Conservation (phyloP, 1,140 invertebrate genomes). For the Saccostrea cuccullata region DNA sequence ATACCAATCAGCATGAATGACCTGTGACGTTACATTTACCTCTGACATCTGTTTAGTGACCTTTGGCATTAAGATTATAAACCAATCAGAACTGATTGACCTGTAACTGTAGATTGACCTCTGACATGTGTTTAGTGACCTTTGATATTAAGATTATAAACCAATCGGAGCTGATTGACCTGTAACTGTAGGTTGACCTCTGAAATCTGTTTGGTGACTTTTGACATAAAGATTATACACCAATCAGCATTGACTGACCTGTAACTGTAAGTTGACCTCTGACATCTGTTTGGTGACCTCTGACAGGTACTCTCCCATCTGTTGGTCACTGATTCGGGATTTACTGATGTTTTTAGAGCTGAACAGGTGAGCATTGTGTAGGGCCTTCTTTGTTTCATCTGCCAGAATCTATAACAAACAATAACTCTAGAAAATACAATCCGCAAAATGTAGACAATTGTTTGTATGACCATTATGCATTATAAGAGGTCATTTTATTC, state of each 20-base stretch:
- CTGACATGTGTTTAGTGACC: not conserved
- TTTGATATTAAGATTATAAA: not conserved
- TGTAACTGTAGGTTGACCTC: not conserved
- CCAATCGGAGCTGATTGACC: not conserved
- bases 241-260: conserved; percentile 61
- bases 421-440: no score
- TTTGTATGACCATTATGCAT: no score
- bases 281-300: conserved; percentile 60
- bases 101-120: not conserved
- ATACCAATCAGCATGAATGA: not conserved
- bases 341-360: conserved; percentile 52
- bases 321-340: conserved; percentile 56
- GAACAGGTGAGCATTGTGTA: conserved; percentile 61
- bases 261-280: conserved; percentile 63
- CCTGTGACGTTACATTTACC: not conserved
- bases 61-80: not conserved
- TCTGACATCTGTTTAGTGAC: not conserved
- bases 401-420: conserved; percentile 60
- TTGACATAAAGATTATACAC: not conserved
- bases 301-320: conserved; percentile 53
- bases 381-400: conserved; percentile 66
- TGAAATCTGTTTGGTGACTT: not conserved
- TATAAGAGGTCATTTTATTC: no score
- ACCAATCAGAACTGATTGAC: not conserved
- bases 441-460: no score